These are phyloP conservation scores for Hylyphantes graminicola DNA, from an alignment of 1,140 invertebrate species.

Conservation along the genomic window DNA sequence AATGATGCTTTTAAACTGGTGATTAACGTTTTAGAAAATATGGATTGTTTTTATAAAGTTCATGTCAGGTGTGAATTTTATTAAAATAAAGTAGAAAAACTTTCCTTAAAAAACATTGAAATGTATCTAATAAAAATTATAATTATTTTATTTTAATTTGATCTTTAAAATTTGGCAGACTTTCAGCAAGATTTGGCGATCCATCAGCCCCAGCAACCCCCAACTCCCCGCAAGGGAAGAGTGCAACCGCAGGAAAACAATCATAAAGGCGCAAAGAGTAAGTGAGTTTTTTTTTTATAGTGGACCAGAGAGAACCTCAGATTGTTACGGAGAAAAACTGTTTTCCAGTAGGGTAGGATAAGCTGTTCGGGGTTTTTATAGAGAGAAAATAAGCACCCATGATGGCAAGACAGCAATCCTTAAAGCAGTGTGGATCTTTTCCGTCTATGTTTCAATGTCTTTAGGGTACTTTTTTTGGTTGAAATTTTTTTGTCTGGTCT, in stretches of 20 bases:
- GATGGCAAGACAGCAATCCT: constrained; percentile 12
- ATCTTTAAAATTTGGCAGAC: no score
- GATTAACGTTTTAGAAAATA: no score
- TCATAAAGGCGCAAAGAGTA: constrained; percentile 25
- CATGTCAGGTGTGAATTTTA: no score
- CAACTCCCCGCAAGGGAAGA: neutral
- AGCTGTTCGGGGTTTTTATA: constrained; percentile 33
- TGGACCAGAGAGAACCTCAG: constrained; percentile 40
- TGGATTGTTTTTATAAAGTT: no score
- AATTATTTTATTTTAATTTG: no score
- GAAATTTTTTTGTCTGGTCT: neutral
- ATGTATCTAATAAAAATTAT: no score
- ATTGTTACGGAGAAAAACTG: constrained; percentile 37
- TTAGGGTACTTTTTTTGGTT: constrained; percentile 35
- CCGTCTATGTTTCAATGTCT: constrained; percentile 16
- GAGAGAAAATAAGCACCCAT: constrained; percentile 44
- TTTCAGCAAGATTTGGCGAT: no score
- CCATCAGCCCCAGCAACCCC: no score
- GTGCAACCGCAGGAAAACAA: constrained; percentile 57
- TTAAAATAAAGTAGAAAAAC: no score
- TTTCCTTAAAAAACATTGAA: no score
- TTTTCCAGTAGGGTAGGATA: constrained; percentile 17
- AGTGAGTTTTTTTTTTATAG: constrained; percentile 19
- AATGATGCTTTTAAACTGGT: no score
- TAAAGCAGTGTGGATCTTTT: constrained; percentile 13